Percentiles rank a stretch among this genome's conserved stretches.
These are phyloP conservation scores for Catharus minimus DNA, from an alignment of 2,113 vertebrate genomes.

Conservation along the genomic window DNA sequence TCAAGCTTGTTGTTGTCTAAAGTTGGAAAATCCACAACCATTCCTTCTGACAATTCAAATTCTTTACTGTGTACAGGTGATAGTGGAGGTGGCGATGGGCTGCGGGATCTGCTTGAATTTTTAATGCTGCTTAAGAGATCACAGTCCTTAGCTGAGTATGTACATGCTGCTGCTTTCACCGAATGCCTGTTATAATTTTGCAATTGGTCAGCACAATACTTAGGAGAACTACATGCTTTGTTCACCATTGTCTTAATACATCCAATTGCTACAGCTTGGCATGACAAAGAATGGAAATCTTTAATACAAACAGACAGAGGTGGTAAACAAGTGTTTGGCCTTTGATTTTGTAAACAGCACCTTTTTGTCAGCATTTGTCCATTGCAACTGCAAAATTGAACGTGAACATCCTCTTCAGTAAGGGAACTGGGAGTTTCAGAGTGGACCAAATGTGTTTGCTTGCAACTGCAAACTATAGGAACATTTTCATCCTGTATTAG, in stretches of 20 bases:
- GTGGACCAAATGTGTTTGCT: conserved; percentile 57
- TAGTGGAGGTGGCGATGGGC: conserved; percentile 88
- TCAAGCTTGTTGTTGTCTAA: conserved; percentile 71
- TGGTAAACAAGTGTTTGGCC: conserved; percentile 68
- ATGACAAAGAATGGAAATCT: conserved; percentile 80
- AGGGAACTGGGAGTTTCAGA: conserved; percentile 68
- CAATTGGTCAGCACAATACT: conserved; percentile 66
- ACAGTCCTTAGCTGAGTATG: conserved; percentile 53
- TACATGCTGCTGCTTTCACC: conserved; percentile 39
- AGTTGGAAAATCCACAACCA: conserved; percentile 52
- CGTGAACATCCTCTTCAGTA: conserved; percentile 64
- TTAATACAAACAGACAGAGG: conserved; percentile 79
- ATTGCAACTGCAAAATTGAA: conserved; percentile 74
- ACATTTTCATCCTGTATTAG: conserved; percentile 76
- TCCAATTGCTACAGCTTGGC: conserved; percentile 76
- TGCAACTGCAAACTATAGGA: conserved; percentile 70
- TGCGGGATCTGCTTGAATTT: conserved; percentile 71
- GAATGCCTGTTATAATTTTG: conserved; percentile 52
- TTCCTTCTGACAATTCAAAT: conserved; percentile 73
- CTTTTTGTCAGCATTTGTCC: conserved; percentile 75
- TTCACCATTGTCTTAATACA: conserved; percentile 75
- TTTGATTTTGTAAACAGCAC: conserved; percentile 79
- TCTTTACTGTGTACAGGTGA: conserved; percentile 84
- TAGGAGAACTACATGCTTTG: conserved; percentile 72
- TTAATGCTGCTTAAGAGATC: conserved; percentile 56